These are phyloP conservation scores for Ctena decussata DNA, from an alignment of 2,888 invertebrate species.

Conservation along the genomic window DNA sequence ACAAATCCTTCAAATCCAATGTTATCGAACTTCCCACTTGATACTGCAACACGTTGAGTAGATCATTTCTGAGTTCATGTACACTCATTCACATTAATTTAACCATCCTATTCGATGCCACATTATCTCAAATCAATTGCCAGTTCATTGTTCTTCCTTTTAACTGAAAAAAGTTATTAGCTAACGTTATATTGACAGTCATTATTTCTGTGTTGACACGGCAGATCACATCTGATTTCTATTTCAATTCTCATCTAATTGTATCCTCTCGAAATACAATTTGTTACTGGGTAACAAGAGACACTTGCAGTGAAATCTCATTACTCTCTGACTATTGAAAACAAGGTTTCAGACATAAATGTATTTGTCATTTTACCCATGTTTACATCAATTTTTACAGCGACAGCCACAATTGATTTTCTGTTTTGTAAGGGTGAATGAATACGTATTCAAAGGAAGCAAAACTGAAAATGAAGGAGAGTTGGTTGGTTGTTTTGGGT, in stretches of 20 bases:
- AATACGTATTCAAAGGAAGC: too few species aligned
- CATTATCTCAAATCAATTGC: background rate
- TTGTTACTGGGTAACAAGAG: background rate
- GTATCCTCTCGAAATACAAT: background rate
- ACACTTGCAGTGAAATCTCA: background rate
- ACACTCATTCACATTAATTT: background rate
- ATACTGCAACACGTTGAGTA: background rate
- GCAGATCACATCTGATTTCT: background rate
- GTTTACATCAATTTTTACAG: background rate
- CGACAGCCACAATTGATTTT: background rate
- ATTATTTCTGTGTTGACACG: background rate
- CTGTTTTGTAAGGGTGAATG: too few species aligned
- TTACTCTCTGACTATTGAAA: background rate
- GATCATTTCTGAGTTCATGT: background rate
- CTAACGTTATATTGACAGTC: background rate
- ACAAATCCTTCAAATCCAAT: background rate
- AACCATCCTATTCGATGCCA: background rate
- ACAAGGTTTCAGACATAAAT: background rate
- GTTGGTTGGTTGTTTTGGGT: too few species aligned
- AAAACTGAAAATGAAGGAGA: too few species aligned
- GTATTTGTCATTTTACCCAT: background rate
- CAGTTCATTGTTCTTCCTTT: background rate
- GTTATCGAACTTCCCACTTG: background rate
- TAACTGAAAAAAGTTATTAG: background rate
- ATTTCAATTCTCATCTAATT: background rate